Base-by-base conservation (phyloP, 2,888 invertebrate genomes). In the Nephrotoma flavescens region DNA sequence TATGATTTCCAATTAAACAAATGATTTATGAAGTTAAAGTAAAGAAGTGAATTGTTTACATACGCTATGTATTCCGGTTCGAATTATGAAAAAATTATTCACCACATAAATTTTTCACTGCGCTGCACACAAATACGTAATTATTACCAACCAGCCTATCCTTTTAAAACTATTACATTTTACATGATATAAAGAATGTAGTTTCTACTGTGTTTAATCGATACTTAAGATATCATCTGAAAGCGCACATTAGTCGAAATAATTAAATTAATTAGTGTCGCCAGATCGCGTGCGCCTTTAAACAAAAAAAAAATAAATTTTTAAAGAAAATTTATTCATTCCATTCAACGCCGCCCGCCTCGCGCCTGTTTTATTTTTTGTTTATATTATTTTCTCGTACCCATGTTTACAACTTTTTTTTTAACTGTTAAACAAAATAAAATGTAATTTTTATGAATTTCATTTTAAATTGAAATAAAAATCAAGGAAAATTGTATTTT, bases 211-310 rank as follows among this genome's bases (percentile, higher is more conserved):
- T 88, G 88, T 89, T 88, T 88, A 89, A 89, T 89, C 89, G 88
- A 89, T 89, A 89, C 88, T 89, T 89, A 88, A 89, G 89, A 89
- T 89, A 88, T 42, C 85, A 88, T 88, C 88, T 86, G 86, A 87
- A 84, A 87, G 86, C 86, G 83, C 87, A 87, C 88, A 89, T 88
- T 89, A 88, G 88, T 88, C 88, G 87, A 89, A 88, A 89, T 89
- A 89, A 89, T 89, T 89, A 89, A 89, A 88, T 89, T 89, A 89
- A 89, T 89, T 89, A 88, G 88, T 88, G 89, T 88, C 88, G 88
- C 89, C 88, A 88, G 88, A 89, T 88, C 88, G 89, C 89, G 89
- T 89, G 89, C 87, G 86, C 71, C 71, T 71, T 71, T 71, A 71
- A 83, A 52, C 12, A 57, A 71, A 71, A 71, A 31, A 19, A 19